Base-by-base conservation (phyloP, 2,888 invertebrate species). In the Seladonia tumulorum region DNA sequence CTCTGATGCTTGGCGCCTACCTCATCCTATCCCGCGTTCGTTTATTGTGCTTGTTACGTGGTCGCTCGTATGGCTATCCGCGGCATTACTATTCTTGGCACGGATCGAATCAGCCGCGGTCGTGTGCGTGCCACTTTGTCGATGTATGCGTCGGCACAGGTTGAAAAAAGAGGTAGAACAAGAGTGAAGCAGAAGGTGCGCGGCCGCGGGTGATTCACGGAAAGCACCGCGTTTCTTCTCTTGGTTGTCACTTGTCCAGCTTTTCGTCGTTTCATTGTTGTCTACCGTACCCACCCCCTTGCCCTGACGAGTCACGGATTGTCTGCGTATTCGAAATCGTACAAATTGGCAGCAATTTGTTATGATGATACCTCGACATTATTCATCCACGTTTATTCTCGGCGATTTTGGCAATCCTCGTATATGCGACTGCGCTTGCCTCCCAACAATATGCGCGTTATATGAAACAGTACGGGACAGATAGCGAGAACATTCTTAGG, bases 11-110 rank as follows among this genome's bases (percentile, higher is more conserved):
- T 73, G 87, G 87, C 85, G 89, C 89, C 83, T 76, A 60, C 66
- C 68, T 66, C 73, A 47, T 73, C 74, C 76, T 73, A 70, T 81
- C 75, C 68, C 42, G 70, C 72, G 76, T 89, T 90, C 85, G 81
- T 90, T 87, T 87, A 82, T 89, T 89, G 72, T 82, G 79, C 89
- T 90, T 81, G 86, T 89, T 90, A 84, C 85, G 83, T 57, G 80
- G 83, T 85, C 60, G 81, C 47, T 76, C 75, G 75, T 70, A 57
- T 78, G 42, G 39, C 42, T 81, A 86, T 88, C 86, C 86, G 73
- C 79, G 83, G 87, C 84, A 86, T 90, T 85, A 88, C 86, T 90
- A 92, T 91, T 92, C 91, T 87, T 85, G 87, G 90, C 92, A 89
- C 89, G 90, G 89, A 87, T 91, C 87, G 88, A 92, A 90, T 83